phyloP scores from a whole-genome alignment of 2,797 vertebrate species.

The Coregonus sp. region DNA sequence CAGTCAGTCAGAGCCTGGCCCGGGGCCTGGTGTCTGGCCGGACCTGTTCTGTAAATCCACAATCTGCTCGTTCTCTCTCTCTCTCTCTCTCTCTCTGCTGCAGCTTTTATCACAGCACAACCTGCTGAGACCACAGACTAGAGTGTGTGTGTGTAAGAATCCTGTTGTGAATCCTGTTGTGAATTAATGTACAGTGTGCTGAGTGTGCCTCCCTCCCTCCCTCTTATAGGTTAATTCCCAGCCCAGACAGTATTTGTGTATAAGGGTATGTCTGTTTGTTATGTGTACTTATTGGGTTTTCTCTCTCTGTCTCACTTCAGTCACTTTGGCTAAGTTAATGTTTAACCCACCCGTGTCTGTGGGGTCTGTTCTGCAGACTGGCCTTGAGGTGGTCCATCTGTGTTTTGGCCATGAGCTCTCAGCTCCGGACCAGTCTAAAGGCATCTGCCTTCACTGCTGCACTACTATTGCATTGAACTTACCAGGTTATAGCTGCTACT shows the following conservation, averaged over 20 bases:
- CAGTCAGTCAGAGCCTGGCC: too few species aligned
- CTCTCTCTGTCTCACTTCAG: constrained; percentile 13
- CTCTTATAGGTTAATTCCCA: constrained; percentile 24
- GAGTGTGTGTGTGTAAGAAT: constrained; percentile 4
- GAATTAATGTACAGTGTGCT: constrained; percentile 20
- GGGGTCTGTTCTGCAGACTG: constrained; percentile 20
- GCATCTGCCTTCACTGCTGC: not conserved
- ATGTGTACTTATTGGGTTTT: constrained; percentile 26
- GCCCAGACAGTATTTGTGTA: not conserved
- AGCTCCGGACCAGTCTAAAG: constrained; percentile 16
- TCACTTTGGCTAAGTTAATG: constrained; percentile 23
- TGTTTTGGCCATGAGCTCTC: constrained; percentile 41
- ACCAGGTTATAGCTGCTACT: not conserved
- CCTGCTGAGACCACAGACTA: not conserved
- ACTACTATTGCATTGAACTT: constrained; percentile 1
- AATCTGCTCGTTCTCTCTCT: not conserved
- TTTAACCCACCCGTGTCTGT: constrained; percentile 5
- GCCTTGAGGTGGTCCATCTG: constrained; percentile 43
- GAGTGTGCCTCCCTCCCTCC: not conserved
- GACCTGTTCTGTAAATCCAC: not conserved
- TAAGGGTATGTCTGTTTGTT: constrained; percentile 47
- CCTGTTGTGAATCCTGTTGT: constrained; percentile 7
- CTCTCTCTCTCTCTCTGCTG: not conserved
- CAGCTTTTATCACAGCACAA: not conserved
- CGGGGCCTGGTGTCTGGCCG: not conserved